These are phyloP conservation scores for Solen grandis DNA, from an alignment of 1,140 invertebrate species.

Conservation along the genomic window DNA sequence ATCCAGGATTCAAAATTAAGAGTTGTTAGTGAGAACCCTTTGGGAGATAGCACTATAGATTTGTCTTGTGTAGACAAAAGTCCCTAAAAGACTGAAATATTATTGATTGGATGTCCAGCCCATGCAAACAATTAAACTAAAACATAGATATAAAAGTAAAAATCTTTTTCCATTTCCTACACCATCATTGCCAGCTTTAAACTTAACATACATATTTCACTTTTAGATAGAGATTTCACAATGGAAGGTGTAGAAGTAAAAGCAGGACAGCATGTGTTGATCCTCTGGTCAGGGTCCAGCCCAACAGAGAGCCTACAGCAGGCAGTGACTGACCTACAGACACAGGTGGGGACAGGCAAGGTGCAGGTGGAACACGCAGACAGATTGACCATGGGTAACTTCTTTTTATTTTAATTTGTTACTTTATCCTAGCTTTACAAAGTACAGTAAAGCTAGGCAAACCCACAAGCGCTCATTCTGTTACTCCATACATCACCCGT, in stretches of 20 bases:
- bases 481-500: no score
- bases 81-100: no score
- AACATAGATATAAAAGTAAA: no score
- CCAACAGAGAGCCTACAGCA: slow-evolving; percentile 67
- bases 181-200: background rate
- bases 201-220: background rate
- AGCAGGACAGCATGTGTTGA: slow-evolving; percentile 68
- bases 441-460: no score
- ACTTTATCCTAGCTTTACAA: no score
- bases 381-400: slow-evolving; percentile 79
- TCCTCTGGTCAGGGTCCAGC: slow-evolving; percentile 74
- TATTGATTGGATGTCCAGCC: no score
- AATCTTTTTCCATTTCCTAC: background rate
- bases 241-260: slow-evolving; percentile 63
- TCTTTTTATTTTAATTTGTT: background rate
- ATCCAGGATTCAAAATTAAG: no score
- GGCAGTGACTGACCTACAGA: slow-evolving; percentile 65
- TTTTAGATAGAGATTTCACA: background rate
- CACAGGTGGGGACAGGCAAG: slow-evolving; percentile 80
- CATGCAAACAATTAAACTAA: no score
- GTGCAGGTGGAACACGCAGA: slow-evolving; percentile 82
- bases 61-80: no score
- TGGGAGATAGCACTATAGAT: no score
- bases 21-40: no score
- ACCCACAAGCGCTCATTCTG: no score